Evolutionary conservation across 2,888 invertebrate species (phyloP), one percentile per base, ranked within the genome.

Genomic region (Muschampia plurimacula): DNA sequence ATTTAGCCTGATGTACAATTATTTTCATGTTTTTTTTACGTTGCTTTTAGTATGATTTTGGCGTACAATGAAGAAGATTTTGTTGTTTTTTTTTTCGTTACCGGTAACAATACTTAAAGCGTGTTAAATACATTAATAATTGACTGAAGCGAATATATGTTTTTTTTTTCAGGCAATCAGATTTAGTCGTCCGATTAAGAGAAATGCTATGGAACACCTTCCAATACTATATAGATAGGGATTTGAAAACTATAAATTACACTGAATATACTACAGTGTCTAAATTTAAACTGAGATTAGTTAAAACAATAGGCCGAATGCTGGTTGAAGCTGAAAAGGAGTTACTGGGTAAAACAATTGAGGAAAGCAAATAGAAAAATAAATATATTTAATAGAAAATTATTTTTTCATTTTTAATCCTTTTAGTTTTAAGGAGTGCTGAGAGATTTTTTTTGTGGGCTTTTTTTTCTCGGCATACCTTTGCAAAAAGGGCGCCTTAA

Each of bases 131-230:
- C 32, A 32, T 4, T 32, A 32, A 32, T 9, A 7, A 2, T 2
- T 46, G 12, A 12, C 44, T 46, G 1, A 46, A 46, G 7, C 10
- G 0, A 8, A 46, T 1, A 46, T 3, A 28, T 5, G 2, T 62
- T 39, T 65, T 69, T 8, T 32, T 8, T 67, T 72, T n/a, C 89
- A 96, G 96, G 46, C 91, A 95, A 85, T 95, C 95, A 0, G 82
- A 89, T 3, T 57, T 78, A 6, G 81, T 96, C 6, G 69, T 95
- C 0, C 84, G 89, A 76, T 85, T 93, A 0, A 88, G 94, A 22
- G 89, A 94, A 76, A 89, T 94, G 83, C 81, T 95, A 2, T 95
- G 95, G 93, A 83, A 80, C 5, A 86, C 95, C 1, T 85, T 95
- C 9, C 80, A 93, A 4, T 95, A 95, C 76, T 90, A 93, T 77